Percentiles rank a stretch among this genome's conserved stretches.
Conservation (phyloP, 2,888 invertebrate species). For the Epinotia bilunana region DNA sequence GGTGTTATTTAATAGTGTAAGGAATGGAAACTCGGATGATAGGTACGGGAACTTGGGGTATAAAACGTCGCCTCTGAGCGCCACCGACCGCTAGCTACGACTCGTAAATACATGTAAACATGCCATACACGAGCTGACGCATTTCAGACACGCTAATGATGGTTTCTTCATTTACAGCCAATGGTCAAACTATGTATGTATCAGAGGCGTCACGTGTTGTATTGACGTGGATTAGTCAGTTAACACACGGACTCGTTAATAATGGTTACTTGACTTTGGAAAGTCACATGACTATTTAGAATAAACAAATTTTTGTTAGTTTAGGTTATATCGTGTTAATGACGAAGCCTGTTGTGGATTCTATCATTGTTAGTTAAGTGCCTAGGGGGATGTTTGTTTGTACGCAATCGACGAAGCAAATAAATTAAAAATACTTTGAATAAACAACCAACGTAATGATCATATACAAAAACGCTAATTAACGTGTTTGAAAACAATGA, state of each 20-base stretch:
- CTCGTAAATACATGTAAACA: slow-evolving; percentile 67
- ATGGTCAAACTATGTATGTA: slow-evolving; percentile 24
- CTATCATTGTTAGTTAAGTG: no score
- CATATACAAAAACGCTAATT: neutral
- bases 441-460: neutral
- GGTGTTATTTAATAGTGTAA: slow-evolving; percentile 74
- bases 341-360: no score
- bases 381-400: no score
- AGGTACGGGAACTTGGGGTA: slow-evolving; percentile 71
- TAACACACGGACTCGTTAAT: slow-evolving; percentile 14
- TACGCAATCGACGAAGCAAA: no score
- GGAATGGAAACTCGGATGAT: slow-evolving; percentile 70
- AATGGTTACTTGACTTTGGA: slow-evolving; percentile 10
- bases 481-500: neutral
- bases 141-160: slow-evolving; percentile 47
- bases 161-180: slow-evolving; percentile 38
- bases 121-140: slow-evolving; percentile 56
- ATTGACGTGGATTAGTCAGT: slow-evolving; percentile 6
- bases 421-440: no score
- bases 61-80: slow-evolving; percentile 48
- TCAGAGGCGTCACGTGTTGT: slow-evolving; percentile 13
- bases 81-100: slow-evolving; percentile 55
- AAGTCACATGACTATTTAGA: neutral
- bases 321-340: no score
- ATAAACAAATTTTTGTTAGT: no score